A percentile compares a stretch with the other conserved stretches of the same genome.
Conservation (phyloP, 2,113 vertebrate species). For the Mola mola region DNA sequence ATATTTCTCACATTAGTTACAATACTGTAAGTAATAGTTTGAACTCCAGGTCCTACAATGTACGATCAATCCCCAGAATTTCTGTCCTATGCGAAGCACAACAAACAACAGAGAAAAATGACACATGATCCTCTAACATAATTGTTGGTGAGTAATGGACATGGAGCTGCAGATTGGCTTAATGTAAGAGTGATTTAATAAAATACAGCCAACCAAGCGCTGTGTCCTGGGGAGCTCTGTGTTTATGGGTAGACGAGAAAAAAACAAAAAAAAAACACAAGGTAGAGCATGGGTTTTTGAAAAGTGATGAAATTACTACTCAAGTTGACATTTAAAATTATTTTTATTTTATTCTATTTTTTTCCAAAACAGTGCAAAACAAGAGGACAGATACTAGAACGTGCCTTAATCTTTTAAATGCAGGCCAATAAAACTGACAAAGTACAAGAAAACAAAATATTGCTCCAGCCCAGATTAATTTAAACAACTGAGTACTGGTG, state of each 20-base stretch:
- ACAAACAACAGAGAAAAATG: constrained; percentile 1
- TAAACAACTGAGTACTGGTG: neutral
- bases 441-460: constrained; percentile 1
- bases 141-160: constrained; percentile 63
- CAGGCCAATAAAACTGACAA: constrained; percentile 30
- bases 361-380: constrained; percentile 19
- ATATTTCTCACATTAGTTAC: constrained; percentile 26
- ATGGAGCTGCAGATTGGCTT: constrained; percentile 48
- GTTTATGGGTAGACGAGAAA: constrained; percentile 23
- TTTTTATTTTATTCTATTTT: constrained; percentile 13
- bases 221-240: constrained; percentile 40
- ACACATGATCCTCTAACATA: constrained; percentile 30
- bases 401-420: constrained; percentile 17
- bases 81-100: neutral
- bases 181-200: constrained; percentile 74
- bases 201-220: constrained; percentile 55
- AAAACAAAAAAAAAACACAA: neutral
- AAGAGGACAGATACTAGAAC: neutral
- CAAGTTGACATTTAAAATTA: constrained; percentile 32
- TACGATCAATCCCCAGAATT: constrained; percentile 1
- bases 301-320: constrained; percentile 22
- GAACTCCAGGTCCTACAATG: neutral
- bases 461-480: neutral
- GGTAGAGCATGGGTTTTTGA: neutral
- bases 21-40: constrained; percentile 14